phyloP scores from a whole-genome alignment of 2,113 vertebrate genomes.

The Corvus hawaiiensis region DNA sequence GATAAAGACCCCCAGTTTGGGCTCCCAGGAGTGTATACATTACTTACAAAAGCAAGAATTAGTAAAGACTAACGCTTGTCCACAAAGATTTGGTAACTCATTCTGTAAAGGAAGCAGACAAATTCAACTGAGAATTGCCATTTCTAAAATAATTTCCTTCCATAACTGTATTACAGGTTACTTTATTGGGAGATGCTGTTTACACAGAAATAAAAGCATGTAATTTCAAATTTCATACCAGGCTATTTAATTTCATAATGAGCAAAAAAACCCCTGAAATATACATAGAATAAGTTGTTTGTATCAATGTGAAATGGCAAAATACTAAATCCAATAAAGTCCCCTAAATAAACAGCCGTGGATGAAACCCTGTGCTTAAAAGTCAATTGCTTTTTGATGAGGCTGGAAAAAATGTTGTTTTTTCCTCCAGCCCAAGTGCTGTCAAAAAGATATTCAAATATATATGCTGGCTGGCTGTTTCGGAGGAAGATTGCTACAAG shows the following conservation, averaged over 20 bases:
- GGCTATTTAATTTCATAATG: neutral
- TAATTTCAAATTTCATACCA: neutral
- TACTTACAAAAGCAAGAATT: neutral
- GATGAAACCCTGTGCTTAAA: slow-evolving; percentile 13
- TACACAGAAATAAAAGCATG: slow-evolving; percentile 5
- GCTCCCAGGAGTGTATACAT: neutral
- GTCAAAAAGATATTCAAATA: slow-evolving; percentile 21
- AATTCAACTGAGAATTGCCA: neutral
- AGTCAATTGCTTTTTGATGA: slow-evolving; percentile 21
- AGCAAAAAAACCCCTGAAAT: neutral
- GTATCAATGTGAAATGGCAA: neutral
- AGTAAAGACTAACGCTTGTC: neutral
- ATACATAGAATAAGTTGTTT: neutral
- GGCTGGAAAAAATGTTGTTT: neutral
- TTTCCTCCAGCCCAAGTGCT: neutral
- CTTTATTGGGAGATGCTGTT: slow-evolving; percentile 2
- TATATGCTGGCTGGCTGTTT: neutral
- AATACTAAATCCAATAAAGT: neutral
- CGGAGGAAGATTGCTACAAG: slow-evolving; percentile 14
- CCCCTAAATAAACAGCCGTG: neutral
- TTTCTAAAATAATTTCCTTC: slow-evolving; percentile 15
- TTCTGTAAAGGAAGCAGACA: neutral
- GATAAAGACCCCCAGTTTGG: neutral
- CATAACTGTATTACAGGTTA: neutral
- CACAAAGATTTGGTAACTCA: neutral